phyloP scores from a whole-genome alignment of 1,140 invertebrate genomes.

The Temnothorax nylanderi region DNA sequence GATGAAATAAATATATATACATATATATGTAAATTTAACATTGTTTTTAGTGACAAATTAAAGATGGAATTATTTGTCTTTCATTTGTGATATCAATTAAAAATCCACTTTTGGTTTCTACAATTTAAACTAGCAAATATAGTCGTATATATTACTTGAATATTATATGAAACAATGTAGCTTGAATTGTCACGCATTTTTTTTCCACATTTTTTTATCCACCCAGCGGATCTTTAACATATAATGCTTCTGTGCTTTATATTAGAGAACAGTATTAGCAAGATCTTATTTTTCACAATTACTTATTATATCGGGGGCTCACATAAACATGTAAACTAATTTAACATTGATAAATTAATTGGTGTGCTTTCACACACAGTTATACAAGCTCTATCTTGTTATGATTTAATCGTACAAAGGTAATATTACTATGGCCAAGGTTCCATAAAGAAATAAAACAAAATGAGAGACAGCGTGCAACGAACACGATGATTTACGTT shows the following conservation, averaged over 20 bases:
- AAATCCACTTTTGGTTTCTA: slow-evolving; percentile 31
- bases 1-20: slow-evolving; percentile 23
- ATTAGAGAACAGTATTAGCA: background rate
- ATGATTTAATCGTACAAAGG: slow-evolving; percentile 36
- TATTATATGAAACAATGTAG: slow-evolving; percentile 2
- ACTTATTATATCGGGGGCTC: background rate
- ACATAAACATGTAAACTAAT: background rate
- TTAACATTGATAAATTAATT: slow-evolving; percentile 26
- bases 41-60: slow-evolving; percentile 16
- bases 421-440: background rate
- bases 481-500: slow-evolving; percentile 27
- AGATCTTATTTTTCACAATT: slow-evolving; percentile 21
- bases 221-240: background rate
- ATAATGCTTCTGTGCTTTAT: background rate
- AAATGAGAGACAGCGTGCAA: background rate
- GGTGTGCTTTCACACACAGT: background rate
- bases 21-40: slow-evolving; percentile 39
- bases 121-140: background rate
- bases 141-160: background rate
- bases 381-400: slow-evolving; percentile 36
- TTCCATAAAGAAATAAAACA: slow-evolving; percentile 1
- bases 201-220: slow-evolving; percentile 8
- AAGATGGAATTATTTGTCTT: slow-evolving; percentile 19
- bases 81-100: slow-evolving; percentile 8
- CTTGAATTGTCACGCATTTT: background rate